Base-by-base conservation (phyloP, 2,113 vertebrate species). In the Panthera tigris region DNA sequence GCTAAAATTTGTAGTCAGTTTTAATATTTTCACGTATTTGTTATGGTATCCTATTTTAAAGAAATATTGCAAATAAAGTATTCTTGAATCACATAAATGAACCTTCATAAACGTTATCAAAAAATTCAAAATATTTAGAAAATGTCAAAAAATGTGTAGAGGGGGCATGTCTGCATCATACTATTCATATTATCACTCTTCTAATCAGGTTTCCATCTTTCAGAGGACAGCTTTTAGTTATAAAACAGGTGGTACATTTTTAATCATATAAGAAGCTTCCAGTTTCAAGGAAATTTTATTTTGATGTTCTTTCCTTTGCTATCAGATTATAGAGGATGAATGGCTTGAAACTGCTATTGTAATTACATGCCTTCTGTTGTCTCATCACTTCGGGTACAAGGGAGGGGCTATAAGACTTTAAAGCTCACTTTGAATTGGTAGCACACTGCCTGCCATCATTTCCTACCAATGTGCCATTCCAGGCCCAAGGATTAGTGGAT, bases 281-380 rank as follows among this genome's bases (percentile, higher is more conserved):
- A 98, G 97, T 97, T 98, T 85, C 97, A 98, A 98, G 79, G 95
- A 98, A 98, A 98, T 98, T 98, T 98, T 98, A 92, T 98, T 97
- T 90, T 45, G 98, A 98, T 99, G 99, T 99, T 99, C 99, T 99
- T 99, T 99, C 99, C 92, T 66, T 89, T 97, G 94, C 97, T 97
- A 98, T 95, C 68, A 80, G 99, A 98, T 99, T 99, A 98, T 91
- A 98, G 82, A 95, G 97, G 98, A 99, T 98, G 97, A 99, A 98
- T 98, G 97, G 97, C 79, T 98, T 90, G 95, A 96, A 98, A 98
- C 98, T 98, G 98, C 97, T 74, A 73, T 95, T 97, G 78, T 98
- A 98, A 99, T 98, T 98, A 98, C 98, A 98, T 92, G 98, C 98
- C 98, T 98, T 99, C 98, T 99, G 98, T 94, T 98, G 93, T 96